phyloP scores from a whole-genome alignment of 2,797 vertebrate genomes.

The Syndactyla subalaris region DNA sequence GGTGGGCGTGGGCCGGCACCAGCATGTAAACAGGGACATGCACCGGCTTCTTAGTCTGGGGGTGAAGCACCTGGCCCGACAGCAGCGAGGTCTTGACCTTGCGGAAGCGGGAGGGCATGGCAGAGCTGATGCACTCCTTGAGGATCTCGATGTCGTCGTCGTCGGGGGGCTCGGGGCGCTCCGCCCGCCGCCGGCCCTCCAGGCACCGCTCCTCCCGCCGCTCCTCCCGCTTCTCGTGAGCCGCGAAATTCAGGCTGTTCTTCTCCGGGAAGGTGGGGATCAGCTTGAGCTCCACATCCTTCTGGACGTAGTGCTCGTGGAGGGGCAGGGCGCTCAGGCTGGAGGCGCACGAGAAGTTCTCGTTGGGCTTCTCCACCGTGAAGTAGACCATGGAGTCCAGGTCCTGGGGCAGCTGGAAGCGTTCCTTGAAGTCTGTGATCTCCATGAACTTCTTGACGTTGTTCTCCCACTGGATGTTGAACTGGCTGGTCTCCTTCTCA shows the following conservation, averaged over 20 bases:
- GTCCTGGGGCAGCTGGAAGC: conserved; percentile 91
- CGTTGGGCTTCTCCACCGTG: conserved; percentile 95
- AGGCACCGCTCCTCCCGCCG: conserved; percentile 73
- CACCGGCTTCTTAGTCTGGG: conserved; percentile 82
- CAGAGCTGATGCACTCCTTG: conserved; percentile 94
- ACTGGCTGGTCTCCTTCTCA: conserved; percentile 84
- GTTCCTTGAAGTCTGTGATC: conserved; percentile 93
- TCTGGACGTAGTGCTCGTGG: conserved; percentile 95
- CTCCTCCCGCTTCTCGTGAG: conserved; percentile 80
- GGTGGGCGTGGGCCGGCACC: conserved; percentile 85
- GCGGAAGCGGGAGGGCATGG: conserved; percentile 92
- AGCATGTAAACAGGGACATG: conserved; percentile 94
- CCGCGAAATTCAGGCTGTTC: conserved; percentile 77
- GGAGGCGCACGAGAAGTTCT: conserved; percentile 99
- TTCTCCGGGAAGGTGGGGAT: conserved; percentile 89
- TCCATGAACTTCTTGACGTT: conserved; percentile 95
- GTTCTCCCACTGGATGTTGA: conserved; percentile 92
- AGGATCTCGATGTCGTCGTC: conserved; percentile 95
- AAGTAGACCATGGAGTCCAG: conserved; percentile 97
- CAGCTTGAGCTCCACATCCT: conserved; percentile 96
- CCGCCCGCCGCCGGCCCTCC: conserved; percentile 57
- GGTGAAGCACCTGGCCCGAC: conserved; percentile 83
- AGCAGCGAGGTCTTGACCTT: conserved; percentile 89
- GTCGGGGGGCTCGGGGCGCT: conserved; percentile 77
- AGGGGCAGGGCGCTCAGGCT: conserved; percentile 95